Evolutionary conservation across 2,888 invertebrate species (phyloP).

Genomic region (Ichneumon xanthorius): DNA sequence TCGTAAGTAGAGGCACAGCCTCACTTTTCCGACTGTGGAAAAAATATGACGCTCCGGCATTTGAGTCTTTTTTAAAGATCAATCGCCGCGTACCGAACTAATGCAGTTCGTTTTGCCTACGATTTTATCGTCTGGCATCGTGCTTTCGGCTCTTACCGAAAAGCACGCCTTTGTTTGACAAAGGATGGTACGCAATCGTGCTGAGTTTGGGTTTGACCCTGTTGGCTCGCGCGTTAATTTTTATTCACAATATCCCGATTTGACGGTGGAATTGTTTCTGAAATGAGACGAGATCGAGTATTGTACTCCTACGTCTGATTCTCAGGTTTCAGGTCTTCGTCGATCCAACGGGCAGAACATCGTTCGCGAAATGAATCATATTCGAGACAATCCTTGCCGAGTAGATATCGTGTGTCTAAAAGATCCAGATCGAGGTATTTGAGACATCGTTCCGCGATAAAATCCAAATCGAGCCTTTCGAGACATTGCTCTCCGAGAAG

Average conservation of each 20-base stretch:
- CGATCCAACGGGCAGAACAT: background rate
- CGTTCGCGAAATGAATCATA: background rate
- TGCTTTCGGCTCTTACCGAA: background rate
- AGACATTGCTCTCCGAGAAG: background rate
- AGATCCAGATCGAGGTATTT: too few species aligned
- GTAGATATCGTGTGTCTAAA: background rate
- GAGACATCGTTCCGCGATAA: too few species aligned
- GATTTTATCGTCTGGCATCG: conserved; percentile 1
- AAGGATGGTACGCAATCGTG: background rate
- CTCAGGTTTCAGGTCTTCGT: too few species aligned
- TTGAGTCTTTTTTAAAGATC: background rate
- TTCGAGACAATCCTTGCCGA: background rate
- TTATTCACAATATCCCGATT: background rate
- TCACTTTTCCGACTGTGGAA: background rate
- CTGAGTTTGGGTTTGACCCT: too few species aligned
- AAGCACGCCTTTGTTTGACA: conserved; percentile 10
- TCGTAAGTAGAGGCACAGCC: conserved; percentile 16
- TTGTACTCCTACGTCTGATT: too few species aligned
- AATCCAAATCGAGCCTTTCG: too few species aligned
- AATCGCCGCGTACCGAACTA: background rate
- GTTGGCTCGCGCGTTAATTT: background rate
- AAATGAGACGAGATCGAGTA: too few species aligned
- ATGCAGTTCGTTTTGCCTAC: background rate
- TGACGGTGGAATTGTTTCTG: background rate
- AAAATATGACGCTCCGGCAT: background rate